Evolutionary conservation across 2,797 vertebrate species (phyloP), one percentile per base, ranked within the genome.

Genomic region (Halcyon chelicuti): DNA sequence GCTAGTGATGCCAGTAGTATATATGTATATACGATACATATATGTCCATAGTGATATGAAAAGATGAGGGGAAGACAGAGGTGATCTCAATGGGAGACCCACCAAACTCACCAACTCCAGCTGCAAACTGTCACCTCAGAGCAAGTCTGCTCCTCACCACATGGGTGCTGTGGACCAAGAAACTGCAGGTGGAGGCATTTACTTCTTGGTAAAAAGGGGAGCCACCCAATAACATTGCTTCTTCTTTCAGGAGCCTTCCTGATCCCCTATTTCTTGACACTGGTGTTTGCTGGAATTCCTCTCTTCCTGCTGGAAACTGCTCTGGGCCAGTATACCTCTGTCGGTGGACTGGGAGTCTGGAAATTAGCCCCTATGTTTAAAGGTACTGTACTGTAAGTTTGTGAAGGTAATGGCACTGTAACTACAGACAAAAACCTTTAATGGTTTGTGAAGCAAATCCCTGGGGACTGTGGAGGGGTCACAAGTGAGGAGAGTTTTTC

Each of bases 321-420:
- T 66, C 97, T 99, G 82, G 99, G 99, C 61, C 99, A 99, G 93
- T 99, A 98, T 96, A 99, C 98, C 19, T 99, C 99, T 6, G 98
- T 99, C 0, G 99, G 99, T 1, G 99, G 99, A 5, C 96, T 99
- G 7, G 99, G 99, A 19, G 99, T 99, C 77, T 99, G 99, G 99
- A 99, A 97, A 94, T 98, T 99, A 83, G 96, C 99, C 7, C 99
- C 99, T 5, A 99, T 99, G 99, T 99, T 99, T 98, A 99, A 99
- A 98, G 99, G 99, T 99, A 97, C 88, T 73, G 82, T 77, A 21
- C 35, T 57, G 10, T 8, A 11, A 49, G 25, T 84, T 47, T 75
- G 55, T 42, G 46, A 19, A 78, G 55, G 15, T 0, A 14, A 3
- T 17, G 28, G 19, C 22, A 74, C 0, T 0, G 0, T 10, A 51